phyloP scores from a whole-genome alignment of 2,113 vertebrate genomes.

The Climacteris rufus region DNA sequence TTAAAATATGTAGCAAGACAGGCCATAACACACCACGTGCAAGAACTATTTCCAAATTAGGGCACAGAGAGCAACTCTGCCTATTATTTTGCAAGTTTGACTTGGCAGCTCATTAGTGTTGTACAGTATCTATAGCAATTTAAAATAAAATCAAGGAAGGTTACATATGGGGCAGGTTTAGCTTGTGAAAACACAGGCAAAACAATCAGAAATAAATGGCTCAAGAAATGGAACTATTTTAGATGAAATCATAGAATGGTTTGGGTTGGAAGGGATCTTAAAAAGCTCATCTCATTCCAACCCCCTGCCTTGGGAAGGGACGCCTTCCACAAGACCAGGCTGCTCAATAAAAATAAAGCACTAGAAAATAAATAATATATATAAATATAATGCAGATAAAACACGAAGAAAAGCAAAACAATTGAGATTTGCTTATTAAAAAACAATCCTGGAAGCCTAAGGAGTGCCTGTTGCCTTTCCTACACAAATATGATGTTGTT shows the following conservation, averaged over 20 bases:
- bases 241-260: not conserved
- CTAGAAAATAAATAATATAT: not conserved
- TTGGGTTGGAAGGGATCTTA: not conserved
- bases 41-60: conserved; percentile 43
- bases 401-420: not conserved
- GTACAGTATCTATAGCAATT: not conserved
- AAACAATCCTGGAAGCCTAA: not conserved
- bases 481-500: not conserved
- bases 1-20: not conserved
- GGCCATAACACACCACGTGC: not conserved
- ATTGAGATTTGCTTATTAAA: not conserved
- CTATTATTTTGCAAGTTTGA: not conserved
- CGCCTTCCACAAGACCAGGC: not conserved
- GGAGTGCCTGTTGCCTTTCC: not conserved
- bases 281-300: not conserved
- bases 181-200: not conserved
- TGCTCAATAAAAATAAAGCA: not conserved
- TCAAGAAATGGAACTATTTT: not conserved
- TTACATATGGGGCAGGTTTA: not conserved
- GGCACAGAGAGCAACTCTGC: not conserved
- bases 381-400: not conserved
- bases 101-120: not conserved
- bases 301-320: not conserved
- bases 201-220: not conserved
- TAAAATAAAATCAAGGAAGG: not conserved